A percentile compares a stretch with the other conserved stretches of the same genome.
phyloP scores from a whole-genome alignment of 2,113 vertebrate genomes.

The Calidris pygmaea region DNA sequence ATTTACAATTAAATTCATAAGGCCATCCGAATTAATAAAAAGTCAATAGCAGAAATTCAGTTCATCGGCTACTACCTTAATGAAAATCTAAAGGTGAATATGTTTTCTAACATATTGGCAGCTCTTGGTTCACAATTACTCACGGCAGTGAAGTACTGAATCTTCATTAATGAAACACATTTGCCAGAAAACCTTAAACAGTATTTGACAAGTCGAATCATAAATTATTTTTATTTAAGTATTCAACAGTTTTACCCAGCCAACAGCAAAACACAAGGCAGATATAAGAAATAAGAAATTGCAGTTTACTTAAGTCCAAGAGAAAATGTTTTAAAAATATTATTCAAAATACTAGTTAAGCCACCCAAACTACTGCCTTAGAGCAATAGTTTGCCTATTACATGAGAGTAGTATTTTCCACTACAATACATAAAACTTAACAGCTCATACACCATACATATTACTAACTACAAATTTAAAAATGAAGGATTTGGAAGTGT shows the following conservation, averaged over 20 bases:
- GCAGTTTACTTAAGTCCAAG: neutral
- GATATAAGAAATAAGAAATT: fast-evolving
- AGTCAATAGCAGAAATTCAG: neutral
- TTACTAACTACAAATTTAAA: neutral
- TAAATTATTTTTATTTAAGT: neutral
- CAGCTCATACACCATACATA: neutral
- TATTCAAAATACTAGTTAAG: neutral
- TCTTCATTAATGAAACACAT: neutral
- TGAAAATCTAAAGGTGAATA: neutral
- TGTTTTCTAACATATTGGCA: neutral
- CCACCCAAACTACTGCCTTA: neutral
- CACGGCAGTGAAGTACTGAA: neutral
- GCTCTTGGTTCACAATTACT: neutral
- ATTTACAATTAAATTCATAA: neutral
- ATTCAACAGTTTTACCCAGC: neutral
- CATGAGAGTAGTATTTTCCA: neutral
- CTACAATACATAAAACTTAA: neutral
- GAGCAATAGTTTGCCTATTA: neutral
- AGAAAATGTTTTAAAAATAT: neutral
- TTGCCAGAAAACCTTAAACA: neutral
- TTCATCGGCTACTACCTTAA: neutral
- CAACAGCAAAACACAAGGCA: neutral
- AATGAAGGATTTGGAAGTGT: neutral
- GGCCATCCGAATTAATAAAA: neutral
- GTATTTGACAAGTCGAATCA: neutral